These are phyloP conservation scores for Cantharis flavilabris DNA, from an alignment of 2,888 invertebrate species.

Conservation along the genomic window DNA sequence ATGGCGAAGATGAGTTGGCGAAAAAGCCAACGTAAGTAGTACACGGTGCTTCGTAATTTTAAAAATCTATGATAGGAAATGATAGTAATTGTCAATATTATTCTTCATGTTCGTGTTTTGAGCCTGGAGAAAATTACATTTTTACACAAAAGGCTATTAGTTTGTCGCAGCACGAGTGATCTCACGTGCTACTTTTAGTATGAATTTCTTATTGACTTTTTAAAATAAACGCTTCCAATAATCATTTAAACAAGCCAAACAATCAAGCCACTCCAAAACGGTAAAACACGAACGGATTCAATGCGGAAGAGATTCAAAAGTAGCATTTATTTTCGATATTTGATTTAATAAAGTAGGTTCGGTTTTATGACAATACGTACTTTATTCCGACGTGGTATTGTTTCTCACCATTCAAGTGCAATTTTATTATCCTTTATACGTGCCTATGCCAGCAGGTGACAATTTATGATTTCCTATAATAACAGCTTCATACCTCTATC, in stretches of 20 bases:
- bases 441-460: not conserved
- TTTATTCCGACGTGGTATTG: not conserved
- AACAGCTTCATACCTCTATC: not conserved
- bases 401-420: not conserved
- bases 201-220: not conserved
- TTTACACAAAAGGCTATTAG: conserved; percentile 39
- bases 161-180: conserved; percentile 38
- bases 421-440: not conserved
- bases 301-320: not conserved
- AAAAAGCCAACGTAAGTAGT: not conserved
- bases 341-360: not conserved
- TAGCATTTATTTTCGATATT: not conserved
- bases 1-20: not conserved
- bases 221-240: conserved; percentile 1
- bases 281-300: not conserved
- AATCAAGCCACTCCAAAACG: conserved; percentile 4
- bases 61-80: conserved; percentile 16
- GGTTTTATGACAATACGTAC: not conserved
- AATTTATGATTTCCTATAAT: not conserved
- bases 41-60: not conserved
- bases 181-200: conserved; percentile 44
- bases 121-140: conserved; percentile 40
- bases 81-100: conserved; percentile 29
- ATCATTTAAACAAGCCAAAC: conserved; percentile 9
- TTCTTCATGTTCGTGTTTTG: conserved; percentile 33